Evolutionary conservation across 2,113 vertebrate species (phyloP), one percentile per base, ranked within the genome.

Genomic region (Malaclemys terrapin): DNA sequence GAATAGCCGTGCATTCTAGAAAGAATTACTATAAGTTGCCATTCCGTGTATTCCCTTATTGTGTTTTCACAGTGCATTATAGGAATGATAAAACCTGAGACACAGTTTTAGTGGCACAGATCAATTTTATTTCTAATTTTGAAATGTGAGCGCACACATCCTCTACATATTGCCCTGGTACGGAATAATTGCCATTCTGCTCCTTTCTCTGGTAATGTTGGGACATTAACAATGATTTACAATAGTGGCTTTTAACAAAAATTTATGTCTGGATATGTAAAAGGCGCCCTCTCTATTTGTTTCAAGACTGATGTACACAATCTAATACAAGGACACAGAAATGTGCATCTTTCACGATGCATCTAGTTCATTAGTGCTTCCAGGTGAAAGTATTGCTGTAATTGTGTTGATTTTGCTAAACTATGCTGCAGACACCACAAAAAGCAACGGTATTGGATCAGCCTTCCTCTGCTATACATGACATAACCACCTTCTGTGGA

Each of bases 41-140:
- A 2, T 88, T 96, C 79, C 82, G 82, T 88, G 94, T 95, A 95
- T 93, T 93, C 91, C 88, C 82, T 93, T 94, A 89, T 87, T 97
- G 85, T 94, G 91, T 94, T 97, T 97, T 94, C 95, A 95, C 87
- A 88, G 91, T 45, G 5, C 88, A 89, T 94, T 95, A 91, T 84
- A 95, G 57, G 85, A 97, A 96, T 96, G 93, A 95, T 96, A 94
- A 96, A 96, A 94, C 94, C 5, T 57, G 92, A 95, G 91, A 94
- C 93, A 93, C 93, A 96, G 95, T 91, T 97, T 80, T 97, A 93
- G 96, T 94, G 88, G 96, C 92, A 93, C 76, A 88, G 80, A 94
- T 95, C 95, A 92, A 93, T 95, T 93, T 97, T 89, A 89, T 59
- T 93, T 95, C 90, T 96, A 94, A 88, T 94, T 94, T 92, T 91